phyloP scores from a whole-genome alignment of 2,113 vertebrate species.

The Felis chaus region DNA sequence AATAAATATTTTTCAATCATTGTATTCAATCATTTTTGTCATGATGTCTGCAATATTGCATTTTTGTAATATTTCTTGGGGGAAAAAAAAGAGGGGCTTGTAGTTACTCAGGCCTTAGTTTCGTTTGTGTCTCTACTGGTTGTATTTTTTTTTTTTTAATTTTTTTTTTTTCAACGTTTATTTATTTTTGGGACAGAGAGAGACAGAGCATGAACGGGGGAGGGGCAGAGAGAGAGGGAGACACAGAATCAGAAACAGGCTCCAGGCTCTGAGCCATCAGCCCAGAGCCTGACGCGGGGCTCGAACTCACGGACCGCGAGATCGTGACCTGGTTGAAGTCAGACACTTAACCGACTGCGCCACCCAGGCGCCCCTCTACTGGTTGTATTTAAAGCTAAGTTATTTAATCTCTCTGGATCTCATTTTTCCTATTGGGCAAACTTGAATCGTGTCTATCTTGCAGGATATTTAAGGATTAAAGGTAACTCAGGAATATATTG shows the following conservation, averaged over 20 bases:
- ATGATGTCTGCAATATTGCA: neutral
- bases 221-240: too few relatives aligned
- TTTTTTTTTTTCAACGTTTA: too few relatives aligned
- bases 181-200: too few relatives aligned
- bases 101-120: neutral
- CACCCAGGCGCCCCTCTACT: too few relatives aligned
- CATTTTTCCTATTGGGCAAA: neutral
- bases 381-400: neutral
- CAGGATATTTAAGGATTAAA: slow-evolving; percentile 8
- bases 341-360: too few relatives aligned
- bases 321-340: too few relatives aligned
- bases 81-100: neutral
- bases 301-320: too few relatives aligned
- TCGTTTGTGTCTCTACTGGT: neutral
- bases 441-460: neutral
- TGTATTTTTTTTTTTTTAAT: too few relatives aligned
- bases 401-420: slow-evolving; percentile 3
- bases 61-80: neutral
- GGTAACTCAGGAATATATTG: neutral
- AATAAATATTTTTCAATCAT: neutral
- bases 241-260: too few relatives aligned
- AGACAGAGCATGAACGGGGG: too few relatives aligned
- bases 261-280: too few relatives aligned
- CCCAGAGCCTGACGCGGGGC: too few relatives aligned
- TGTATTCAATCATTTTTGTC: neutral